These are phyloP conservation scores for Dromiciops gliroides DNA, from an alignment of 2,113 vertebrate genomes.

Conservation along the genomic window DNA sequence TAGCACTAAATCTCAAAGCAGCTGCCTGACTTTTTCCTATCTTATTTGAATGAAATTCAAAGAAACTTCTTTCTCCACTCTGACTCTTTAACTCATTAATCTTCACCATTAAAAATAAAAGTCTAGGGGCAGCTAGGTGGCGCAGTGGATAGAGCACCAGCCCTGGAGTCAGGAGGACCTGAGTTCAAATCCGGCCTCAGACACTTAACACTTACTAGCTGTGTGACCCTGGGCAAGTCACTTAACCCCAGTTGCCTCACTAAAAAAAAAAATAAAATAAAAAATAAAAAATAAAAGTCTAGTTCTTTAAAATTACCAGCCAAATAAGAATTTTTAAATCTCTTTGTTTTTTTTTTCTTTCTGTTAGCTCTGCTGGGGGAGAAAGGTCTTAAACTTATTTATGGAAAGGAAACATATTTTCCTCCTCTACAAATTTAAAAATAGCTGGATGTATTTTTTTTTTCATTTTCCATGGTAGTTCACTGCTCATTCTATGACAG, in stretches of 20 bases:
- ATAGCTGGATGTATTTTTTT: not conserved
- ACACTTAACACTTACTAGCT: too few relatives aligned
- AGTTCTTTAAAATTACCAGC: not conserved
- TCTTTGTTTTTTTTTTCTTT: conserved; percentile 6
- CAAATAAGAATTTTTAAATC: conserved; percentile 1
- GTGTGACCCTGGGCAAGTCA: too few relatives aligned
- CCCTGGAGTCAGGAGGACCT: too few relatives aligned
- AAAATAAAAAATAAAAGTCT: too few relatives aligned
- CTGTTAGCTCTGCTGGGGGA: not conserved
- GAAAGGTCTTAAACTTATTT: conserved; percentile 32
- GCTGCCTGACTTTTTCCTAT: not conserved
- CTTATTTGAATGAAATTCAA: not conserved
- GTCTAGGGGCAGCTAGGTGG: too few relatives aligned
- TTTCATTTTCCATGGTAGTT: not conserved
- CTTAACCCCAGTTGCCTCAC: too few relatives aligned
- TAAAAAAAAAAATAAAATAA: too few relatives aligned
- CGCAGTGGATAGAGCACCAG: too few relatives aligned
- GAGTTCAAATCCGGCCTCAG: too few relatives aligned
- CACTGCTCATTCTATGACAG: not conserved
- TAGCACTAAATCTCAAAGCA: not conserved
- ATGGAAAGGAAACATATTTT: not conserved
- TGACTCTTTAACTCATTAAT: conserved; percentile 36
- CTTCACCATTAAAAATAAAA: conserved; percentile 43
- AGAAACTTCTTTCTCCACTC: conserved; percentile 42
- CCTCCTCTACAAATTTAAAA: not conserved